Base-by-base conservation (phyloP, 2,888 invertebrate species). In the Colostygia pectinataria region DNA sequence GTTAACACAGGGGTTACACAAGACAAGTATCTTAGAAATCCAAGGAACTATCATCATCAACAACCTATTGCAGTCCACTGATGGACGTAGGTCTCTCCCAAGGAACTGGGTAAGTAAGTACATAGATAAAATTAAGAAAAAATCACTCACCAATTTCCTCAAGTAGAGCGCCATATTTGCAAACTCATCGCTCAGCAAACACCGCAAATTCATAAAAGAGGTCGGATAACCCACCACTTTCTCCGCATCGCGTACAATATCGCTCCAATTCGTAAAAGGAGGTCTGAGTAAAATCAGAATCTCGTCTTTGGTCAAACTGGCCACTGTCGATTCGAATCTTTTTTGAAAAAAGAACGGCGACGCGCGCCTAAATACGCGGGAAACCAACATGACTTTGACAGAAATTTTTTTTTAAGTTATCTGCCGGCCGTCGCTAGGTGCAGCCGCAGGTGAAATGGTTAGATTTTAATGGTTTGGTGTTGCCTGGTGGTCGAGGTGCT, bases 151-250 rank as follows among this genome's bases (percentile, higher is more conserved):
- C 86, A 90, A 66, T 74, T 91, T 90, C 53, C 89, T 72, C 49
- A 91, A 78, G 74, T 91, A 91, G 24, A 89, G 71, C 28, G 91
- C 91, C 79, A 92, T 77, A 73, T 92, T 92, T 31, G 91, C 92
- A 63, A 92, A 92, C 72, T 92, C 92, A 69, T 92, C 92, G 72
- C 92, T 92, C 65, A 92, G 71, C 53, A 92, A 74, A 72, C 92
- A 92, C 71, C 92, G 76, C 63, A 92, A 71, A 74, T 91, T 91
- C 90, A 91, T 91, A 66, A 91, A 92, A 57, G 92, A 92, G 59
- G 92, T 92, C 61, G 92, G 91, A 82, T 92, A 85, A 37, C 91
- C 89, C 34, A 90, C 86, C 0, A 91, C 87, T 80, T 90, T 91
- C 80, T 91, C 91, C 20, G 91, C 91, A 34, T 90, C 90, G 41